These are phyloP conservation scores for Heliconius himera DNA, from an alignment of 1,140 invertebrate genomes.

Conservation along the genomic window DNA sequence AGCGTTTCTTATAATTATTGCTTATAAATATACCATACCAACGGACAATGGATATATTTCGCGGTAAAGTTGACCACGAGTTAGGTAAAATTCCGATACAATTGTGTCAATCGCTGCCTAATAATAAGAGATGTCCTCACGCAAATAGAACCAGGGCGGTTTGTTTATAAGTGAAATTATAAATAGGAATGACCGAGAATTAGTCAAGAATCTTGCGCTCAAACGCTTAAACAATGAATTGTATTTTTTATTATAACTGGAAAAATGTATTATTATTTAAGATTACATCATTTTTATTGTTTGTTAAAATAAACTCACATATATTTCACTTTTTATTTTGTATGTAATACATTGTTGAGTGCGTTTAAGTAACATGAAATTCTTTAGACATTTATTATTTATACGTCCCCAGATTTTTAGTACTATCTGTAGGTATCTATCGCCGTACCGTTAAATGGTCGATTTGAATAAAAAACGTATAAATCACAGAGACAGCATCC, in stretches of 20 bases:
- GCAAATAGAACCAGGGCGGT: conserved; percentile 15
- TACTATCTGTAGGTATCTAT: not conserved
- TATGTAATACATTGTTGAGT: not conserved
- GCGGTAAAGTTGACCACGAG: not conserved
- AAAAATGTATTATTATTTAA: conserved; percentile 28
- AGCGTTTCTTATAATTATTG: not conserved
- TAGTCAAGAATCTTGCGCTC: conserved; percentile 21
- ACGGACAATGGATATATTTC: not conserved
- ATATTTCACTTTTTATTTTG: not conserved
- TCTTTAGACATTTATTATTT: not conserved
- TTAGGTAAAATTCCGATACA: conserved; percentile 15
- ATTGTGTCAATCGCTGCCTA: conserved; percentile 29
- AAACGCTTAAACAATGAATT: conserved; percentile 29
- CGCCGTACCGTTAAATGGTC: conserved; percentile 1
- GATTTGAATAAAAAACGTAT: conserved; percentile 40
- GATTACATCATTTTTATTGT: conserved; percentile 33
- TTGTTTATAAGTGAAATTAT: conserved; percentile 34
- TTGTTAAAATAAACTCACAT: conserved; percentile 11
- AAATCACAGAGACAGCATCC: conserved; percentile 41
- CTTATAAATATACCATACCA: not conserved
- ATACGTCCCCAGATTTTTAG: not conserved
- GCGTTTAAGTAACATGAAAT: not conserved
- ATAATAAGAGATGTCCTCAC: conserved; percentile 29
- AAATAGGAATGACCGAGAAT: conserved; percentile 35
- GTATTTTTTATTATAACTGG: conserved; percentile 28